Percentiles rank a stretch among this genome's conserved stretches.
Evolutionary conservation across 2,888 invertebrate genomes (phyloP).

Genomic region (Matsumyia berberina): DNA sequence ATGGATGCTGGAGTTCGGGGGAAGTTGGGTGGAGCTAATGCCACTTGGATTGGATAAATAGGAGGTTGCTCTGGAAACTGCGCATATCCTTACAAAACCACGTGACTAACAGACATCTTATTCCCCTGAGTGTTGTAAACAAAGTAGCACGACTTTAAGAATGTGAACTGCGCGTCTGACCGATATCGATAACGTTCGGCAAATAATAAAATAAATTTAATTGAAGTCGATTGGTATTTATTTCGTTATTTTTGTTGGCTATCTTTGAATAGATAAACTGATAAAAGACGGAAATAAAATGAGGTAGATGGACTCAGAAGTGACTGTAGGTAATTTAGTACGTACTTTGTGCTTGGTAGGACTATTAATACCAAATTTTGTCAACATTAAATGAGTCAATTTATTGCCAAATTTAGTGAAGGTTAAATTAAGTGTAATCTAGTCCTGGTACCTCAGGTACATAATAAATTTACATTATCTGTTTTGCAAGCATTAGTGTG

Average conservation of each 20-base stretch:
- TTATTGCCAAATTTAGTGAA: too few relatives aligned
- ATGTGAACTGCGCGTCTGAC: background rate
- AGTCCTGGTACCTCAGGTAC: too few relatives aligned
- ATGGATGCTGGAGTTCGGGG: background rate
- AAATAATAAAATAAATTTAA: background rate
- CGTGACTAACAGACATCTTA: constrained; percentile 4
- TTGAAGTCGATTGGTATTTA: background rate
- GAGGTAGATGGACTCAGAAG: too few relatives aligned
- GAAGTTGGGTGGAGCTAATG: background rate
- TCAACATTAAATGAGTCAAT: too few relatives aligned
- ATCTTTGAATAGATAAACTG: background rate
- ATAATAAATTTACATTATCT: too few relatives aligned
- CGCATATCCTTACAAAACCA: constrained; percentile 42
- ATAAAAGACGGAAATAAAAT: background rate
- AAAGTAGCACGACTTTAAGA: background rate
- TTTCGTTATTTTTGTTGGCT: background rate
- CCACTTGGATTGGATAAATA: background rate
- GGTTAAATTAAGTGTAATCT: too few relatives aligned
- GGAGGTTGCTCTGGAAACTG: constrained; percentile 36
- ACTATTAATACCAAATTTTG: too few relatives aligned
- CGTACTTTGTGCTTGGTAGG: too few relatives aligned
- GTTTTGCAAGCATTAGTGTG: too few relatives aligned
- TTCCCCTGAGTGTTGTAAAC: constrained; percentile 13
- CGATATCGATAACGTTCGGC: background rate
- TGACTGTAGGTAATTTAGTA: too few relatives aligned